phyloP scores from a whole-genome alignment of 2,888 invertebrate genomes.

The Laspeyria flexula region DNA sequence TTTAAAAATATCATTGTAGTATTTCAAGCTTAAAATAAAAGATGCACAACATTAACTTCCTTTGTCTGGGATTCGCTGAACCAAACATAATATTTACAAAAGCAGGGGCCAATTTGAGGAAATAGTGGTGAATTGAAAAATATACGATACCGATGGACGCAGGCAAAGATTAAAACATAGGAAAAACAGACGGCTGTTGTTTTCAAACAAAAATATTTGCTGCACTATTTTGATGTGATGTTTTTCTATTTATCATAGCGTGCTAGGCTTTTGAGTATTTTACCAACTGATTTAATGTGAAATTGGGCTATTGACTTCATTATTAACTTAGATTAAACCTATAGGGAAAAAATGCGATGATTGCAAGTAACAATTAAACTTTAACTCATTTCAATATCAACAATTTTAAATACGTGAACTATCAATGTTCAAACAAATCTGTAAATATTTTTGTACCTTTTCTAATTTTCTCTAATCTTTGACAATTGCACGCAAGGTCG shows the following conservation, averaged over 20 bases:
- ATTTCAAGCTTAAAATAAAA: slow-evolving; percentile 30
- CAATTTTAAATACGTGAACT: no score
- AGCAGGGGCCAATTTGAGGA: slow-evolving; percentile 53
- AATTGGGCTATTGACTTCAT: no score
- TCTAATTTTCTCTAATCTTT: slow-evolving; percentile 43
- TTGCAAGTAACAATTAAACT: no score
- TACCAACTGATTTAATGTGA: no score
- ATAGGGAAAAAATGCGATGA: no score
- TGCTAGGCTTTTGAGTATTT: no score
- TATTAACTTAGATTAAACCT: no score
- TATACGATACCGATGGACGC: slow-evolving; percentile 50
- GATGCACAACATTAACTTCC: slow-evolving; percentile 32
- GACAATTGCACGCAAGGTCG: slow-evolving; percentile 41
- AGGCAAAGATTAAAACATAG: slow-evolving; percentile 49
- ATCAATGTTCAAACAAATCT: no score
- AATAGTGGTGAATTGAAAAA: slow-evolving; percentile 60
- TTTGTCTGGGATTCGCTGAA: slow-evolving; percentile 44
- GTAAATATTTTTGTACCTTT: not conserved
- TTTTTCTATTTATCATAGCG: not conserved
- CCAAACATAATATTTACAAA: slow-evolving; percentile 54
- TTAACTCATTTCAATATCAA: no score
- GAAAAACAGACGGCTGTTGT: not conserved
- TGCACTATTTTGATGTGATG: no score
- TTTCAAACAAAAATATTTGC: slow-evolving; percentile 1
- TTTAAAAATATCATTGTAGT: slow-evolving; percentile 6